A percentile compares a stretch with the other conserved stretches of the same genome.
These are phyloP conservation scores for Stomatorhinus ivindoensis DNA, from an alignment of 2,113 vertebrate species.

Conservation along the genomic window DNA sequence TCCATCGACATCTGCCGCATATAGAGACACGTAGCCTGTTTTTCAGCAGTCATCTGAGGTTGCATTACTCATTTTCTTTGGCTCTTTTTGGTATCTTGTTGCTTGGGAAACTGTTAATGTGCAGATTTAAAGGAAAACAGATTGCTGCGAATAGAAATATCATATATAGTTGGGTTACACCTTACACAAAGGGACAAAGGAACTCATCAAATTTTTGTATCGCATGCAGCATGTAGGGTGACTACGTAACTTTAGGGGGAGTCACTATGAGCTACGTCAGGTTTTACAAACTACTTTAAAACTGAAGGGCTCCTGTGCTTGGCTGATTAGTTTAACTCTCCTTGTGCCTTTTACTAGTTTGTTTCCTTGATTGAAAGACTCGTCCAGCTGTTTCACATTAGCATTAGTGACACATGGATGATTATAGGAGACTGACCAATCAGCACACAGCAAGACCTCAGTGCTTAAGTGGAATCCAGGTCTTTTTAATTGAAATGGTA, in stretches of 20 bases:
- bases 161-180: background rate
- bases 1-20: background rate
- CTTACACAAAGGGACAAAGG: background rate
- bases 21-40: background rate
- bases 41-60: background rate
- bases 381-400: background rate
- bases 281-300: background rate
- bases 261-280: background rate
- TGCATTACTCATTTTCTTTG: background rate
- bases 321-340: background rate
- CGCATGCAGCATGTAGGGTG: background rate
- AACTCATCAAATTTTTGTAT: background rate
- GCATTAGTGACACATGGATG: background rate
- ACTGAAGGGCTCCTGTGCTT: background rate
- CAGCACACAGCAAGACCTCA: background rate
- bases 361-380: too few species aligned
- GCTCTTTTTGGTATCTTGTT: background rate
- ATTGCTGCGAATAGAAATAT: background rate
- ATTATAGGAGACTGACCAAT: background rate
- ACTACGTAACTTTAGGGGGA: background rate
- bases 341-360: too few species aligned
- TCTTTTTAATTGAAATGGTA: background rate
- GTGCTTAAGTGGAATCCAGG: background rate
- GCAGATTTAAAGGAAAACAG: background rate
- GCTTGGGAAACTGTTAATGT: background rate